These are phyloP conservation scores for Melanotaenia duboulayi DNA, from an alignment of 2,113 vertebrate genomes.

Conservation along the genomic window DNA sequence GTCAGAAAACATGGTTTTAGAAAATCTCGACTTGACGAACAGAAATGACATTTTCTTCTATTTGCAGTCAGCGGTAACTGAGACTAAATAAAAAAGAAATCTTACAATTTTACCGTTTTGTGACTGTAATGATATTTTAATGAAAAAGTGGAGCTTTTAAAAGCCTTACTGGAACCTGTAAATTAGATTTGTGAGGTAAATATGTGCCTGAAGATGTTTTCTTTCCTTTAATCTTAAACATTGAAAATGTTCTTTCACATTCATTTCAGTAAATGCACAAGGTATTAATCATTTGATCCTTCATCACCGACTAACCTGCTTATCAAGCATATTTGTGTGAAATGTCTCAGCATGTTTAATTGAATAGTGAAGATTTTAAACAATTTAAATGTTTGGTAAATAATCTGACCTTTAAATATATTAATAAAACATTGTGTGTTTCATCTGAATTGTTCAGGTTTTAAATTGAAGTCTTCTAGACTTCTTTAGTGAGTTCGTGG, in stretches of 20 bases:
- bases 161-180: constrained; percentile 24
- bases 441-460: neutral
- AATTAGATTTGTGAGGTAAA: constrained; percentile 10
- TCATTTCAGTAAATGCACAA: neutral
- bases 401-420: constrained; percentile 36
- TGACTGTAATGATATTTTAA: neutral
- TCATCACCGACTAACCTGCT: constrained; percentile 18
- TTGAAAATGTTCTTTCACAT: neutral
- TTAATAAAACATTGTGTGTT: constrained; percentile 28
- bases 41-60: neutral
- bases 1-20: neutral
- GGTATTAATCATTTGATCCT: neutral
- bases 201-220: constrained; percentile 51
- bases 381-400: constrained; percentile 22
- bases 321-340: constrained; percentile 10
- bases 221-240: constrained; percentile 8
- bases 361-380: constrained; percentile 19
- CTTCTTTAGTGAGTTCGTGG: neutral
- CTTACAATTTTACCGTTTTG: neutral
- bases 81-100: constrained; percentile 4
- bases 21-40: neutral
- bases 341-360: neutral
- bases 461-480: neutral
- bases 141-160: neutral
- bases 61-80: neutral